Evolutionary conservation across 2,113 vertebrate genomes (phyloP), one percentile per base, ranked within the genome.

Genomic region (Acrocephalus arundinaceus): DNA sequence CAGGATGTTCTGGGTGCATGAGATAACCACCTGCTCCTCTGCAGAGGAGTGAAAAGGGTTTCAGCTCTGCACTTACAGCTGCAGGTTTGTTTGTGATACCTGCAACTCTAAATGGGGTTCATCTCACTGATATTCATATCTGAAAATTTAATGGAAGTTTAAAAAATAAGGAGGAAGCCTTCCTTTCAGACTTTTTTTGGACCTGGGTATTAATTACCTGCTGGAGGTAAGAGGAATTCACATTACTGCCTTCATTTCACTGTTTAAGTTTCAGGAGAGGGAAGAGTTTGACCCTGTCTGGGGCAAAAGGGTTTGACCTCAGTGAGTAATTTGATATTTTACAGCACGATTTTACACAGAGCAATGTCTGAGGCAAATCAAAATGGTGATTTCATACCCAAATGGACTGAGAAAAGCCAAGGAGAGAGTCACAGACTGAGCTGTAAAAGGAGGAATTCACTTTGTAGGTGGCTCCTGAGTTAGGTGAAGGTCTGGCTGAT

Each of bases 301-400:
- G 31, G 28, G 65, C 72, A 96, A 20, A 72, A 83, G 51, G 7
- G 22, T 23, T 4, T 70, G 31, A 90, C 57, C 37, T 75, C 48
- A 13, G 37, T 79, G 71, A 90, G 62, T 72, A 72, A 95, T 75
- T 67, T 72, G 52, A 11, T 86, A 63, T 72, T 88, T 96, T 49
- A 59, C 62, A 71, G 62, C 52, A 43, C 4, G 2, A 79, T 75
- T 75, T 88, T 92, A 92, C 63, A 76, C n/a, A 75, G 46, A 49
- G 22, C 3, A 3, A 17, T 18, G 75, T 59, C 66, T 54, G 43
- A 85, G 58, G 48, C 22, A 88, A 63, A 79, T 43, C 31, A 49
- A 82, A 85, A 72, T 14, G 83, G 20, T 83, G 62, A 90, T 90
- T 94, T 92, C 75, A 79, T 51, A 68, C 37, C 61, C 57, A 90